Conservation (phyloP, 2,797 vertebrate genomes). For the Mormyrops boulengeri region DNA sequence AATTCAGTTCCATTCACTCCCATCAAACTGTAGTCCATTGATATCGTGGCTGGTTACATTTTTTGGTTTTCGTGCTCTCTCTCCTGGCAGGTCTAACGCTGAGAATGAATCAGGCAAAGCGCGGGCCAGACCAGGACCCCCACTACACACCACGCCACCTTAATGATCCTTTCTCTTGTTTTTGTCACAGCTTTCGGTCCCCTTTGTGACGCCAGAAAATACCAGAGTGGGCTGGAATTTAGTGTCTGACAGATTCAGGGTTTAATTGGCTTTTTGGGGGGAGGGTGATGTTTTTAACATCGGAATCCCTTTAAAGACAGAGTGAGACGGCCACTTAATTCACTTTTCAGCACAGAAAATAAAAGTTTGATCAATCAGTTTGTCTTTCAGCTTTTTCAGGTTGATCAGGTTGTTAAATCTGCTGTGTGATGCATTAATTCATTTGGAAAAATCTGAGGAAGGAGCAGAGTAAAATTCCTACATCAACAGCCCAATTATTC, state of each 20-base stretch:
- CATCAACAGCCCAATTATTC: neutral
- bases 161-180: neutral
- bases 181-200: neutral
- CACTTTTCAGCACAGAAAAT: neutral
- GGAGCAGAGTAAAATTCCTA: neutral
- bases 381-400: neutral
- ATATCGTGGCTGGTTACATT: neutral
- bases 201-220: neutral
- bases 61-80: neutral
- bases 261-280: constrained; percentile 6
- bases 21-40: neutral
- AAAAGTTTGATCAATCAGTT: neutral
- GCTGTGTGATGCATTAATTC: neutral
- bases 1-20: neutral
- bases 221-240: constrained; percentile 2
- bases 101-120: neutral
- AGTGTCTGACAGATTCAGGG: neutral
- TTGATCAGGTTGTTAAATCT: neutral
- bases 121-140: neutral
- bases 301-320: neutral
- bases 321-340: neutral
- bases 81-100: neutral
- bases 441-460: neutral
- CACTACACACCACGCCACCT: neutral
- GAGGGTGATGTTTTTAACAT: neutral